Evolutionary conservation across 2,888 invertebrate genomes (phyloP), one percentile per base, ranked within the genome.

Genomic region (Plagiodera versicolora): DNA sequence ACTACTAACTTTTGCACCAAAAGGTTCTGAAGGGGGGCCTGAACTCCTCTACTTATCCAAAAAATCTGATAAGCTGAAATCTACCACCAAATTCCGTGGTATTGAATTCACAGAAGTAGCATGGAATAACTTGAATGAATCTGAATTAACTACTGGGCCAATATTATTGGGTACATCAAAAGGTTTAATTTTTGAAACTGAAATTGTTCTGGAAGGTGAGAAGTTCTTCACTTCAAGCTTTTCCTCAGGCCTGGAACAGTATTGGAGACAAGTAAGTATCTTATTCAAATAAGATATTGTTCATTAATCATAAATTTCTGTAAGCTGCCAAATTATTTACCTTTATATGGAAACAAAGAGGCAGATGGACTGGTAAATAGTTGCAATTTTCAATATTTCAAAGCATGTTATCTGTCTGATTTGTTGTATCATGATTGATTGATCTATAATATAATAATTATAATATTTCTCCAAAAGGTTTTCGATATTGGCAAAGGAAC

Each of bases 81-180:
- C 81, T 18, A 81, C 83, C 16, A 81, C 83, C 28, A 90, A 89
- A 77, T 87, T 87, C 49, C 83, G 85, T 67, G 88, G 90, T 44
- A 92, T 94, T 77, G 90, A 93, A 75, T 89, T 98, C 19, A 95
- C 95, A 0, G 91, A 94, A 52, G 91, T 98, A 0, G 96, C 90
- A 0, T 98, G 96, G 91, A 95, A 93, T 78, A 86, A 85, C 68
- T 85, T 85, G 59, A 89, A 91, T 68, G 86, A 84, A 1, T 88
- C 87, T 0, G 88, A 89, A 61, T 80, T 77, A 1, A 84, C 88
- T 0, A 94, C 95, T 0, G 93, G 93, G 0, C 87, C 92, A 0
- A 94, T 98, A 71, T 81, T 98, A 44, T 77, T 97, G 47, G 97
- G 96, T 5, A 96, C 95, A 0, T 92, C 92, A 0, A 92, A 90